Base-by-base conservation (phyloP, 2,888 invertebrate species). In the Pandemis corylana region DNA sequence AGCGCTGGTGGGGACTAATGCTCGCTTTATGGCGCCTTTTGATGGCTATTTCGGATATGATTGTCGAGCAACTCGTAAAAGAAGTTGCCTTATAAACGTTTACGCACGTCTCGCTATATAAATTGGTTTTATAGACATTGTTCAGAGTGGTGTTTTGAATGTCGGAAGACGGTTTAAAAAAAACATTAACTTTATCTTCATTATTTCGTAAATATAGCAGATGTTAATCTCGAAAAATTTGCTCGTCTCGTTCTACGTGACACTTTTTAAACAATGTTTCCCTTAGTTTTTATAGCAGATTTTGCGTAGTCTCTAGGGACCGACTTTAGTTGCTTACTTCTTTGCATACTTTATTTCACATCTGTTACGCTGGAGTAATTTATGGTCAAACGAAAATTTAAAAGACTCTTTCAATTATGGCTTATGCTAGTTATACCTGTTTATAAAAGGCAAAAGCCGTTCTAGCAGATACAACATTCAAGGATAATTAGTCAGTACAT, bases 21-120 rank as follows among this genome's bases (percentile, higher is more conserved):
- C 84, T 82, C 86, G 84, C 86, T 92, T 92, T 91, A 92, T 87
- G 89, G 86, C 85, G 85, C 87, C 89, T 88, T 90, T 92, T 92
- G 90, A 92, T 87, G 88, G 85, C 85, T 88, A 89, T 89, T 87
- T 88, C 85, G 85, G 85, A 88, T 90, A 91, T 90, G 87, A 89
- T 91, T 90, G 89, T 89, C 88, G 87, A 83, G 87, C 75, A 71
- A 85, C 85, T 87, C 89, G 85, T 89, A 88, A 89, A 88, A 89
- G 78, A 85, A 86, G 83, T 86, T 85, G 82, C 85, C 84, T 85
- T 84, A 85, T 85, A 85, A 88, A 85, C 83, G 84, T 80, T 82
- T 82, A 79, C 82, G 68, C 83, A 82, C 78, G 81, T 82, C 79
- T 80, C 80, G 76, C 80, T 76, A 68, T 80, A 82, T 79, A 79